Base-by-base conservation (phyloP, 2,797 vertebrate species). In the Synaphobranchus kaupii region DNA sequence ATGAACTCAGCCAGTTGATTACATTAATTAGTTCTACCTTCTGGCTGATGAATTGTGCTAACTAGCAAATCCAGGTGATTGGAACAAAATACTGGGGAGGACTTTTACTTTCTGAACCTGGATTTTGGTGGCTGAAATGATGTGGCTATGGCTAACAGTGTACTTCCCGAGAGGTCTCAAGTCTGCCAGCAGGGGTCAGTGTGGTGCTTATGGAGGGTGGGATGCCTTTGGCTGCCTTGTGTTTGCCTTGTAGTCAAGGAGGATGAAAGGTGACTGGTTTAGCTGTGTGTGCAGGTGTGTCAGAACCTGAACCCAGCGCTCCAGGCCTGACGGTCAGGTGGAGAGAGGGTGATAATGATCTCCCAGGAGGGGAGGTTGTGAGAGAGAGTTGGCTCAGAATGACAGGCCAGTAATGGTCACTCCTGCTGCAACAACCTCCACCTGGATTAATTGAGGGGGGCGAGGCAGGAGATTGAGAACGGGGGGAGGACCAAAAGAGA, bases 121-220 rank as follows among this genome's bases (percentile, higher is more conserved):
- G 39, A 39, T 39, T 39, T 76, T 31, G 13, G 71, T 4, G 34
- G 15, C 34, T 22, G 15, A 47, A 47, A 44, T 78, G 6, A 44
- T 68, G 28, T 73, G 28, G 71, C 20, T 34, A 4, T 4, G 68
- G 68, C 31, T 22, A 39, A 31, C 68, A 15, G 28, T 73, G 8
- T 39, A 3, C 31, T 39, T 13, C 68, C 15, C 4, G 13, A 78
- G 73, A 89, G 84, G 90, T 92, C 31, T 86, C 73, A 85, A 39
- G 88, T n/a, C 86, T 0, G 25, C 94, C 95, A 94, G 90, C 78
- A 95, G 95, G 93, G 93, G 94, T 92, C 94, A 94, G 92, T 92
- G 86, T 93, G 86, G 88, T 86, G 93, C 92, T 88, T 91, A 91
- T 71, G 86, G 88, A 66, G 87, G 47, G 34, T 47, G 34, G 8